These are phyloP conservation scores for Callipepla squamata DNA, from an alignment of 2,113 vertebrate genomes.

Conservation along the genomic window DNA sequence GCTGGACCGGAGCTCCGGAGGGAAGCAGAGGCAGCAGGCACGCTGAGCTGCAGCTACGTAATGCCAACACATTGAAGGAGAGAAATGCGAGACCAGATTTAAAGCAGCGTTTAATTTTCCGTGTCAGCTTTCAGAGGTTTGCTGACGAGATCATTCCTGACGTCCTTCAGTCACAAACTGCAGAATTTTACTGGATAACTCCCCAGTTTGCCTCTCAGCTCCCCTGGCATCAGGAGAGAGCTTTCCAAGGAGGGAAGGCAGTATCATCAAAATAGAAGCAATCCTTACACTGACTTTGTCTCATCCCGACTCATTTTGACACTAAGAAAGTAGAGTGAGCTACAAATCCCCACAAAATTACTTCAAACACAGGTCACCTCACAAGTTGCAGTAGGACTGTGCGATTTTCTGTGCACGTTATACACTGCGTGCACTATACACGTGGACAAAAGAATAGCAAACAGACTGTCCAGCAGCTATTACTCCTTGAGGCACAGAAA, in stretches of 20 bases:
- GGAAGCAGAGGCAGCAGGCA: background rate
- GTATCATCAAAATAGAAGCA: background rate
- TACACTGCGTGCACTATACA: background rate
- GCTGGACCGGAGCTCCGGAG: background rate
- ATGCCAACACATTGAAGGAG: background rate
- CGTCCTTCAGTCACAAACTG: background rate
- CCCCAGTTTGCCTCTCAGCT: background rate
- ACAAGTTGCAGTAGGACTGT: background rate
- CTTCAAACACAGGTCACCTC: background rate
- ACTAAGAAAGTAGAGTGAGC: background rate
- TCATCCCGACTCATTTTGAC: background rate
- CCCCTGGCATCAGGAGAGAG: background rate
- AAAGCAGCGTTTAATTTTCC: background rate
- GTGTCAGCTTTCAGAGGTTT: background rate
- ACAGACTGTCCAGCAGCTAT: background rate
- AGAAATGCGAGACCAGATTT: background rate
- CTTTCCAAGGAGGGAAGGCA: background rate
- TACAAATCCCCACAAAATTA: background rate
- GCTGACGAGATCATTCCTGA: background rate
- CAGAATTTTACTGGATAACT: background rate
- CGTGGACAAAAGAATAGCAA: background rate
- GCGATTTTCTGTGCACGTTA: background rate
- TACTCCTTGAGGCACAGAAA: background rate
- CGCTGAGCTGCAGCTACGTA: accelerated
- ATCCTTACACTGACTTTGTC: background rate